Conservation (phyloP, 1,140 invertebrate species). For the Lucilia sericata region DNA sequence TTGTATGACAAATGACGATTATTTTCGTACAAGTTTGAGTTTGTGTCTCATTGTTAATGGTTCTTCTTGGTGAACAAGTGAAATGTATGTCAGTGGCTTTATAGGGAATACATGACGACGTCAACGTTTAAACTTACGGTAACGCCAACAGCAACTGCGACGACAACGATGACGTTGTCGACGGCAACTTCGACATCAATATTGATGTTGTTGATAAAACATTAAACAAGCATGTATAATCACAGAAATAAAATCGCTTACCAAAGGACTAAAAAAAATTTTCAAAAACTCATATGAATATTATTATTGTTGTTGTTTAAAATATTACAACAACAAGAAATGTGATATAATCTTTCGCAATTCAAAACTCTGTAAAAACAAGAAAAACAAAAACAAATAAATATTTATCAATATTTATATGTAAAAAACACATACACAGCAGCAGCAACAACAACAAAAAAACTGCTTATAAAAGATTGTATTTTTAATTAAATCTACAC, state of each 20-base stretch:
- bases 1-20: not conserved
- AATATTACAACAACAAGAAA: not conserved
- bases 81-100: conserved; percentile 29
- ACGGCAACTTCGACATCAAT: not conserved
- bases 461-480: not conserved
- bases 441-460: not conserved
- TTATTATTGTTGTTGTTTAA: not conserved
- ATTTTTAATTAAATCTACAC: not conserved
- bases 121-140: not conserved
- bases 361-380: not conserved
- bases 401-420: conserved; percentile 2
- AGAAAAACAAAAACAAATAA: not conserved
- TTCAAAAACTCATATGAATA: not conserved
- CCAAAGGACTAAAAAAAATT: not conserved
- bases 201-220: not conserved
- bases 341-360: not conserved
- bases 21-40: not conserved
- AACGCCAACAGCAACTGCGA: not conserved
- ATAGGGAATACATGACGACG: not conserved
- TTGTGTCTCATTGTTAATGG: conserved; percentile 15
- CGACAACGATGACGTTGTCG: not conserved
- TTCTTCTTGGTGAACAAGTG: not conserved
- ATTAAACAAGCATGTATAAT: not conserved
- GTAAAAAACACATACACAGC: not conserved
- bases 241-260: conserved; percentile 5